These are phyloP conservation scores for Tarsius wallacei DNA, from an alignment of 2,797 vertebrate genomes.

Conservation along the genomic window DNA sequence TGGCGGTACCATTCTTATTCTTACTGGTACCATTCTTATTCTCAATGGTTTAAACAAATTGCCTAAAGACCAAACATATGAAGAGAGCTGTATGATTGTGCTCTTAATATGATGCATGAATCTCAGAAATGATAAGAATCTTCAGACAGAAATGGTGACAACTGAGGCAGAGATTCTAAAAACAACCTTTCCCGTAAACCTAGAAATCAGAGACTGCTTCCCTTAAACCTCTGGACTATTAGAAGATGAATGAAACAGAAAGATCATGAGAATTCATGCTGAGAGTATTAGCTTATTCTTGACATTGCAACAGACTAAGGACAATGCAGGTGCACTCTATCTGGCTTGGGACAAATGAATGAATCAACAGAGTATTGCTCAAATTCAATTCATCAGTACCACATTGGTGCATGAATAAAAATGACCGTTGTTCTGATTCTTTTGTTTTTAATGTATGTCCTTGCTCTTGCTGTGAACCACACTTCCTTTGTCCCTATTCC, in stretches of 20 bases:
- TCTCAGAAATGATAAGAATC: not conserved
- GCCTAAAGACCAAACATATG: not conserved
- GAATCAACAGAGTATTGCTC: not conserved
- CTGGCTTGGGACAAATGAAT: not conserved
- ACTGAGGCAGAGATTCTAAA: not conserved
- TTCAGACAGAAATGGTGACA: not conserved
- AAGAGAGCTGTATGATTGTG: rapidly evolving
- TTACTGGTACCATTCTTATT: too few relatives aligned
- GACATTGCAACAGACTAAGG: not conserved
- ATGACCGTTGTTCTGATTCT: not conserved
- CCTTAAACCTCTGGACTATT: not conserved
- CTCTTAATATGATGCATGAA: too few relatives aligned
- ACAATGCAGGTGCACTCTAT: not conserved
- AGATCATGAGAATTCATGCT: not conserved
- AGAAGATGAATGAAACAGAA: not conserved
- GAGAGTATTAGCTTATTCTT: not conserved
- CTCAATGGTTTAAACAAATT: not conserved
- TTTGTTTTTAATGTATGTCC: not conserved
- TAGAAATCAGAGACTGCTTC: not conserved
- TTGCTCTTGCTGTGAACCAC: not conserved
- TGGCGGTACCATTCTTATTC: not conserved
- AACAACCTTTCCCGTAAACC: not conserved
- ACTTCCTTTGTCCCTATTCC: not conserved
- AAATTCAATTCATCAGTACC: not conserved
- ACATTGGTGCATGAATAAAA: not conserved